phyloP scores from a whole-genome alignment of 1,140 invertebrate species.

The Samia ricini region DNA sequence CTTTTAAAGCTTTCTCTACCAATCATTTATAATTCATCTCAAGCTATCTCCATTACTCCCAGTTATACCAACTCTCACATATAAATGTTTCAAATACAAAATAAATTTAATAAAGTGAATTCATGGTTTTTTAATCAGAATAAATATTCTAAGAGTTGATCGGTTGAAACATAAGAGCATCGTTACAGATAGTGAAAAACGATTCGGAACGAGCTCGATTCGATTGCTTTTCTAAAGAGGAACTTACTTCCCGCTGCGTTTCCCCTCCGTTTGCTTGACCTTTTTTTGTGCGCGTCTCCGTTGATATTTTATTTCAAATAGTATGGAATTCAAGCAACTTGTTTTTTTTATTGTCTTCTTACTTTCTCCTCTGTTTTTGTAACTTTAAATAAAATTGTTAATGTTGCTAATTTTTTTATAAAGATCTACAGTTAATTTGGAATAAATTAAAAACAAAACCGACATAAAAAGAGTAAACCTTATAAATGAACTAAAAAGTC shows the following conservation, averaged over 20 bases:
- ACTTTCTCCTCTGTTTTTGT: no score
- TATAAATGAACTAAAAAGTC: no score
- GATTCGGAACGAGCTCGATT: slow-evolving; percentile 5
- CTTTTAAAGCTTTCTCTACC: no score
- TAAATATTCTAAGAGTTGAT: background rate
- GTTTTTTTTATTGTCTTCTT: background rate
- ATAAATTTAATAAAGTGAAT: background rate
- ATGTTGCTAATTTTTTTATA: no score
- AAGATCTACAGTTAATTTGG: no score
- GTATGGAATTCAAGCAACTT: background rate
- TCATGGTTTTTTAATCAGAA: background rate
- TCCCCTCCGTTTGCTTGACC: slow-evolving; percentile 9
- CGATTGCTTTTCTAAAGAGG: slow-evolving; percentile 6
- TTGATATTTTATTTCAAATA: background rate
- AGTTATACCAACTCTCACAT: background rate
- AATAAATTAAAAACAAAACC: no score
- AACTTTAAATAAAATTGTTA: no score
- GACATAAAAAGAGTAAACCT: no score
- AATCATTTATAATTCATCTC: no score
- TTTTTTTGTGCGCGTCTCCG: background rate
- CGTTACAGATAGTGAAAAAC: slow-evolving; percentile 11
- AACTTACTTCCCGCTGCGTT: slow-evolving; percentile 4
- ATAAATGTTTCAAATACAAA: background rate
- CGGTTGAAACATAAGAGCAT: slow-evolving; percentile 1
- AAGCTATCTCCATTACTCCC: background rate